phyloP scores from a whole-genome alignment of 2,797 vertebrate genomes.

The Brotula barbata region DNA sequence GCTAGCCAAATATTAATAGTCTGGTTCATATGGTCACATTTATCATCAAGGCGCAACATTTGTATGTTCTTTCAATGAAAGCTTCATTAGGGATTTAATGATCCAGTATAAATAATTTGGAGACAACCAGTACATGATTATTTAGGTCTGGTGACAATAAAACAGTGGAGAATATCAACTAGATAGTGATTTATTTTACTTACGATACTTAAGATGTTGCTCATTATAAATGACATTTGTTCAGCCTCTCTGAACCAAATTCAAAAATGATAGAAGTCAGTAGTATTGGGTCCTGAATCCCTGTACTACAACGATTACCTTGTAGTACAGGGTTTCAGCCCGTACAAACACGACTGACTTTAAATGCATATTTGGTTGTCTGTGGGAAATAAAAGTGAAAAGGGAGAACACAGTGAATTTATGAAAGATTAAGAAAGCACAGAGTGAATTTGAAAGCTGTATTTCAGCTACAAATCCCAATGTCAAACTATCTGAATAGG shows the following conservation, averaged over 20 bases:
- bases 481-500: too few relatives aligned
- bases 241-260: not conserved
- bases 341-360: too few relatives aligned
- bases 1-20: too few relatives aligned
- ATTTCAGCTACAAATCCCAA: too few relatives aligned
- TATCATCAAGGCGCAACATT: conserved; percentile 32
- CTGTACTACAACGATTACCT: too few relatives aligned
- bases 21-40: conserved; percentile 5
- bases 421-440: too few relatives aligned
- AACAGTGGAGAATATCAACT: conserved; percentile 25
- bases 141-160: conserved; percentile 26
- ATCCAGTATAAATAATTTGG: conserved; percentile 48
- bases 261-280: not conserved
- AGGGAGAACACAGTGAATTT: too few relatives aligned
- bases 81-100: conserved; percentile 56
- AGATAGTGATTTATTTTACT: conserved; percentile 22
- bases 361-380: too few relatives aligned
- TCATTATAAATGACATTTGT: conserved; percentile 5
- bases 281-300: too few relatives aligned
- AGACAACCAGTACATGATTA: conserved; percentile 32
- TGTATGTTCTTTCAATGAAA: conserved; percentile 12
- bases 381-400: too few relatives aligned
- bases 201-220: conserved; percentile 20
- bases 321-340: too few relatives aligned
- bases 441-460: too few relatives aligned